Evolutionary conservation across 2,797 vertebrate species (phyloP), one percentile per base, ranked within the genome.

Genomic region (Schizopygopsis pylzovi): DNA sequence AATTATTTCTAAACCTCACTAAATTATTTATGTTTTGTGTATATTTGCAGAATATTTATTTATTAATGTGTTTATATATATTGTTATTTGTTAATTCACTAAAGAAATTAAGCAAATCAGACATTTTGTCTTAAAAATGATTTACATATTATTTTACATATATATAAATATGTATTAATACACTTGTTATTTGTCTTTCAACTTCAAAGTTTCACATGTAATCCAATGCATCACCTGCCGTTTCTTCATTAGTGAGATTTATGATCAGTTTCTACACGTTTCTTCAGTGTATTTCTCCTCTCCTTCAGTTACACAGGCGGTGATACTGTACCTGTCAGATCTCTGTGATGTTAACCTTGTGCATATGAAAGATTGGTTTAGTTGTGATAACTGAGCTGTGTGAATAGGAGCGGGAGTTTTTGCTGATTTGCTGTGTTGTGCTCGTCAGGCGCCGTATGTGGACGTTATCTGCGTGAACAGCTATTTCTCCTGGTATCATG

Each of bases 401-500:
- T 37, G 3, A 33, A 16, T 0, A 8, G 63, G 2, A 18, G 28
- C 33, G 28, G 15, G 65, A 67, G 65, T 18, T 9, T 18, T 9
- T 37, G 33, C 6, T 67, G 63, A 67, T 67, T 37, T 8, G 33
- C 65, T 67, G 28, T 22, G 39, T 47, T 54, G 11, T 87, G 2
- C 1, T 59, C 37, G 33, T 49, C 52, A 99, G 98, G 97, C 95
- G n/a, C 96, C 96, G 0, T 99, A 95, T 0, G 97, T 99, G 92
- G 98, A 99, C 9, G 97, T 99, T 0, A 94, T 99, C 85, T 99
- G 98, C 59, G 94, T 99, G 15, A 99, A 99, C 82, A 99, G 97
- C 86, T 99, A 99, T 91, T 96, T 96, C 83, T 99, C 97, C 86
- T 99, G 98, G 98, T 99, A 99, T 76, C 96, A 98, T 0, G 98